Base-by-base conservation (phyloP, 2,888 invertebrate genomes). In the Pammene aurita region DNA sequence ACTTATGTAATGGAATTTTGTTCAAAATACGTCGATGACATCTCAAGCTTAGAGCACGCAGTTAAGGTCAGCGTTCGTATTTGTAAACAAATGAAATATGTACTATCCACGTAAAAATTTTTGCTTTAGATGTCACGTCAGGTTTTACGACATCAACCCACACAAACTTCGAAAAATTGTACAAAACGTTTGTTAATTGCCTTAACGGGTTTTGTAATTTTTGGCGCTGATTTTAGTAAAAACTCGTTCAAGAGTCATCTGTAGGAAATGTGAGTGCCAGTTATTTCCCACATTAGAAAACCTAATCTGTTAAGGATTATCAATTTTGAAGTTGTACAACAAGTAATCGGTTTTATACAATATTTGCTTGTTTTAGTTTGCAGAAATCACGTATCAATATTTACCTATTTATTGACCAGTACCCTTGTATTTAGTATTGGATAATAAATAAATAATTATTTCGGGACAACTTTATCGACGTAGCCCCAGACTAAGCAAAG, bases 51-150 rank as follows among this genome's bases (percentile, higher is more conserved):
- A 42, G 34, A 46, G 26, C 14, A n/a, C n/a, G 14, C 11, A 58
- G 58, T 58, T 34, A 58, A 58, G 46, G 57, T 9, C 26, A 44
- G 18, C 58, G 60, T 48, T 46, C 10, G 26, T 7, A 7, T 44
- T 42, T 46, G 46, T 60, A 60, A 46, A 60, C 14, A 60, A 60
- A 46, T 7, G 7, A 18, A 42, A 14, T 46, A n/a, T n/a, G n/a
- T n/a, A 14, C n/a, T 6, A 55, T 41, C 44, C 9, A 10, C 4
- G 35, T 16, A 26, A 44, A 44, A 44, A 58, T 58, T n/a, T 44
- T 26, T 44, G n/a, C 11, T 58, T 26, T 61, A 7, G 48, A n/a
- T 34, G 16, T 48, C 13, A 44, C 13, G 18, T 13, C 42, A n/a
- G 26, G 13, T 41, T 41, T 38, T 26, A 57, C 55, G 11, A 35